Percentiles rank a stretch among this genome's conserved stretches.
These are phyloP conservation scores for Abramis brama DNA, from an alignment of 2,113 vertebrate genomes.

Conservation along the genomic window DNA sequence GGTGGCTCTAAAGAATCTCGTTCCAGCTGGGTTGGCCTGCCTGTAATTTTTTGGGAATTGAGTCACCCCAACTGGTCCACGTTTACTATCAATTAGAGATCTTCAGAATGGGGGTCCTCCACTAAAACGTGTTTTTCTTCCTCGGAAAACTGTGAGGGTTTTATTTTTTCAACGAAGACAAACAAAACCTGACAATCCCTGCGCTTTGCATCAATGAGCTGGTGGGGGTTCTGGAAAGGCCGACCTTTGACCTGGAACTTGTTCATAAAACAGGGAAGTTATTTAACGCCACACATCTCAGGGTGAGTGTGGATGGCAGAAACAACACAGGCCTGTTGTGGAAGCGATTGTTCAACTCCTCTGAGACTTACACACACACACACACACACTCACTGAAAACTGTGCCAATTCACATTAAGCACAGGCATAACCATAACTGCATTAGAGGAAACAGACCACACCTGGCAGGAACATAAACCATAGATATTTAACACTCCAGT, in stretches of 20 bases:
- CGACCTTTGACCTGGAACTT: constrained; percentile 58
- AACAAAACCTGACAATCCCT: constrained; percentile 55
- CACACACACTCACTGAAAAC: not conserved
- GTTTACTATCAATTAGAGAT: constrained; percentile 51
- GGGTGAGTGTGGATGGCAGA: constrained; percentile 38
- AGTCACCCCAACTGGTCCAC: constrained; percentile 52
- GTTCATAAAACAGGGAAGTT: constrained; percentile 58
- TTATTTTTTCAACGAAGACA: constrained; percentile 56
- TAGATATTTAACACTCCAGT: constrained; percentile 12
- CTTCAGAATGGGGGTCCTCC: constrained; percentile 29
- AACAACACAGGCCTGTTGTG: constrained; percentile 28
- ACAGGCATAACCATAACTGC: constrained; percentile 2
- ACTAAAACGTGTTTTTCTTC: constrained; percentile 53
- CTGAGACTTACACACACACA: not conserved
- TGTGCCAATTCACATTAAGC: constrained; percentile 13
- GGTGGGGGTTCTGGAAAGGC: not conserved
- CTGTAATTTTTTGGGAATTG: constrained; percentile 51
- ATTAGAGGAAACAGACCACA: constrained; percentile 19
- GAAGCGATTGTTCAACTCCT: constrained; percentile 28
- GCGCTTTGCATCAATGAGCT: constrained; percentile 46
- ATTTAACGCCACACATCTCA: constrained; percentile 52
- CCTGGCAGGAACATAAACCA: constrained; percentile 16
- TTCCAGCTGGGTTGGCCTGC: constrained; percentile 55
- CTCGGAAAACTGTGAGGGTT: constrained; percentile 36
- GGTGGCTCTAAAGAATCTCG: constrained; percentile 46